Percentiles rank a stretch among this genome's conserved stretches.
Conservation (phyloP, 2,888 invertebrate genomes). For the Alloplasta piceator region DNA sequence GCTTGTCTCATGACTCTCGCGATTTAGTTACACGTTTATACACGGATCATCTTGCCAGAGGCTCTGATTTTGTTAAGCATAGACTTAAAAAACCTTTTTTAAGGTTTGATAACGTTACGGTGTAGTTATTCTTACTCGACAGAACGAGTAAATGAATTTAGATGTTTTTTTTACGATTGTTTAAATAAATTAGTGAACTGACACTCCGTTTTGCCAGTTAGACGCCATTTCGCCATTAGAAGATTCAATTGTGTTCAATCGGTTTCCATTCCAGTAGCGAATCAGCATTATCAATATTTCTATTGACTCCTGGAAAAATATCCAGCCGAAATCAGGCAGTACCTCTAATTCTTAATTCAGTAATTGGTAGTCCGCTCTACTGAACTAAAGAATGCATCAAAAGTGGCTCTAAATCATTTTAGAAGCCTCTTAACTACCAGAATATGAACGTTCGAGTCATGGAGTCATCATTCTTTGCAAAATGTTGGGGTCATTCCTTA, state of each 20-base stretch:
- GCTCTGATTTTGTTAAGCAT: slow-evolving; percentile 18
- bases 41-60: neutral
- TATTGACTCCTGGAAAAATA: neutral
- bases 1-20: slow-evolving; percentile 59
- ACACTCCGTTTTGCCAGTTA: neutral
- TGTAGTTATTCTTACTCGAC: too few species aligned
- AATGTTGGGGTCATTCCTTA: too few species aligned
- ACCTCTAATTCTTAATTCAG: slow-evolving; percentile 38
- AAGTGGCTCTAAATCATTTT: too few species aligned
- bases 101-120: neutral
- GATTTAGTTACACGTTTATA: slow-evolving; percentile 44
- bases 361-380: slow-evolving; percentile 33
- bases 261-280: neutral
- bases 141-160: too few species aligned
- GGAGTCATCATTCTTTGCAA: too few species aligned
- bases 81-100: slow-evolving; percentile 14
- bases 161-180: too few species aligned
- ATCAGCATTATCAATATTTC: neutral
- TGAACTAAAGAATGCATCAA: neutral
- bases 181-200: neutral
- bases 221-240: neutral
- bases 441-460: too few species aligned
- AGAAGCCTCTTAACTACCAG: too few species aligned
- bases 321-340: slow-evolving; percentile 14
- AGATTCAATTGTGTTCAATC: neutral